phyloP scores from a whole-genome alignment of 1,140 invertebrate genomes.

The Nephila pilipes region DNA sequence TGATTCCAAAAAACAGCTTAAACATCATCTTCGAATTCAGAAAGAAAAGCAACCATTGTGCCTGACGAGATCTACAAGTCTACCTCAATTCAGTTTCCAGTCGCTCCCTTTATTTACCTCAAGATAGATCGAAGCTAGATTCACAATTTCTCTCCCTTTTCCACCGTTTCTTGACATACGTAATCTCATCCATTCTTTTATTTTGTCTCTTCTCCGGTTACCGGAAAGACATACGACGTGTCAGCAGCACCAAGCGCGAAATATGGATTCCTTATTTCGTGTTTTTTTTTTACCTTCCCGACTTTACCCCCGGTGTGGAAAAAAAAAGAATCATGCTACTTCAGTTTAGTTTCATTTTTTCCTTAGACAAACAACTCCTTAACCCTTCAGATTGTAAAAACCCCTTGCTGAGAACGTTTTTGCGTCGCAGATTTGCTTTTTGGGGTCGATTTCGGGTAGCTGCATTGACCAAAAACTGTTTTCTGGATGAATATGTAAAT shows the following conservation, averaged over 20 bases:
- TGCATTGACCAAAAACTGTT: no score
- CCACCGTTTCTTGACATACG: neutral
- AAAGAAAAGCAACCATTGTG: no score
- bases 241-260: neutral
- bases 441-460: no score
- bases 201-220: neutral
- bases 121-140: neutral
- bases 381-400: no score
- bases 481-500: no score
- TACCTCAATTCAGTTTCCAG: neutral
- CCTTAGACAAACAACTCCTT: neutral
- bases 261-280: neutral
- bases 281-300: neutral
- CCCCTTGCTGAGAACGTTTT: no score
- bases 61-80: neutral
- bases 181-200: conserved; percentile 12
- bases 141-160: neutral
- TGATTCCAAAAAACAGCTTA: no score
- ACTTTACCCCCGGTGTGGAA: neutral
- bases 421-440: no score
- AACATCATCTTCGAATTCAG: no score
- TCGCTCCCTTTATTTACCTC: neutral
- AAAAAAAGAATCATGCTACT: no score
- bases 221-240: conserved; percentile 2
- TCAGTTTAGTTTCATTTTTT: neutral